Conservation (phyloP, 2,113 vertebrate genomes). For the Spea multiplicata region DNA sequence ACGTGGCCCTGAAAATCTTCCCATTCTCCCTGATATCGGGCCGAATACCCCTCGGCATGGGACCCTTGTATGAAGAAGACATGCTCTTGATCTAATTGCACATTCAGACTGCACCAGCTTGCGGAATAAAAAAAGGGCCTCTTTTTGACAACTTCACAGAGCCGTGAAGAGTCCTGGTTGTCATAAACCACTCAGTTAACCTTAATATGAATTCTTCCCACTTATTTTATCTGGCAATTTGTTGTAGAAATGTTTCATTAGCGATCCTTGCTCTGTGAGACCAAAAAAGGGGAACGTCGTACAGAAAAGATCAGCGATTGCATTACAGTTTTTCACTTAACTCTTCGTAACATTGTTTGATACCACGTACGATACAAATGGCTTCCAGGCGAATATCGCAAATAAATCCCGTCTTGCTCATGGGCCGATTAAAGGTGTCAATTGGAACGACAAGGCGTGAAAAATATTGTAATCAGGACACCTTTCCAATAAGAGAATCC, state of each 20-base stretch:
- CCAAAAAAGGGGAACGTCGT: neutral
- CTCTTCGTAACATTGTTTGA: conserved; percentile 24
- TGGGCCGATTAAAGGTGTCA: neutral
- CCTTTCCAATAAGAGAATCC: neutral
- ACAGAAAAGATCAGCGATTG: conserved; percentile 26
- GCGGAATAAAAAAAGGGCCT: neutral
- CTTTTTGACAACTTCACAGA: conserved; percentile 24
- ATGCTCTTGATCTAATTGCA: neutral
- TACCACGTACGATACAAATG: conserved; percentile 2
- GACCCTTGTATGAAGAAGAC: too few species aligned
- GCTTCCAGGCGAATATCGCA: neutral
- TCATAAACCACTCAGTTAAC: conserved; percentile 46
- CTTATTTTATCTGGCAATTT: conserved; percentile 42
- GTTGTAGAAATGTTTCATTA: conserved; percentile 44
- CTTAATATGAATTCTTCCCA: conserved; percentile 48
- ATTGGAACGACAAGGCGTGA: neutral
- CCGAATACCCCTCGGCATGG: too few species aligned
- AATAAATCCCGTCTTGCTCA: conserved; percentile 4
- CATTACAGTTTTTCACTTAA: conserved; percentile 22
- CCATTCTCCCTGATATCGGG: too few species aligned
- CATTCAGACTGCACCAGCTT: conserved; percentile 16
- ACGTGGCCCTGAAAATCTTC: too few species aligned
- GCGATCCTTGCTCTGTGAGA: conserved; percentile 14
- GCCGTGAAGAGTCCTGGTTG: conserved; percentile 23
- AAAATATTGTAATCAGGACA: conserved; percentile 4